Evolutionary conservation across 2,113 vertebrate species (phyloP).

Genomic region (Otocyon megalotis): DNA sequence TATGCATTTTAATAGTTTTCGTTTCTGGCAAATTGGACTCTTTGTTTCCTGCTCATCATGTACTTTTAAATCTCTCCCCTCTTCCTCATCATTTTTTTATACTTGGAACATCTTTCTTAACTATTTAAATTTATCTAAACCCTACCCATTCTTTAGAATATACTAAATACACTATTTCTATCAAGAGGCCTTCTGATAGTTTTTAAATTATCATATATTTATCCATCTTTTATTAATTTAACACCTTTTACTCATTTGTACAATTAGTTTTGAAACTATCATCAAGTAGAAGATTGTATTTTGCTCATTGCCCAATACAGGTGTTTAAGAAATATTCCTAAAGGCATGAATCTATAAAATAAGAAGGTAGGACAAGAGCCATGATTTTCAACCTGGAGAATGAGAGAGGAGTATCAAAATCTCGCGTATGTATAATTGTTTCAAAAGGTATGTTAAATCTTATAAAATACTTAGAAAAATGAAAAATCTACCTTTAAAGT

Average conservation of each 20-base stretch:
- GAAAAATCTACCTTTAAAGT: neutral
- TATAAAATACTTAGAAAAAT: neutral
- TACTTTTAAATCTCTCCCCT: neutral
- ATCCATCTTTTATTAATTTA: neutral
- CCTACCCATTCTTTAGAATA: neutral
- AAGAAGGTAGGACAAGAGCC: neutral
- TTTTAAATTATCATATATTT: neutral
- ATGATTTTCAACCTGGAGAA: neutral
- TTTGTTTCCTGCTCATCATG: neutral
- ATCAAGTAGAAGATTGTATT: neutral
- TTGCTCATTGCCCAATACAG: neutral
- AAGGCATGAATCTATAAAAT: neutral
- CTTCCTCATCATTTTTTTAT: neutral
- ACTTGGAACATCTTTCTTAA: neutral
- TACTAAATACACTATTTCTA: neutral
- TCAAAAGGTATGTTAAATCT: neutral
- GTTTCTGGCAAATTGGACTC: too few species aligned
- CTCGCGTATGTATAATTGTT: neutral
- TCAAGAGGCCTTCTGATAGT: neutral
- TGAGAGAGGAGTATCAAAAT: neutral
- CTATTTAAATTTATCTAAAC: neutral
- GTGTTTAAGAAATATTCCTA: neutral
- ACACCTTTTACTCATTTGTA: neutral
- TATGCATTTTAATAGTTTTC: too few species aligned
- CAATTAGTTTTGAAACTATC: neutral